phyloP scores from a whole-genome alignment of 2,797 vertebrate genomes.

The Podargus strigoides region DNA sequence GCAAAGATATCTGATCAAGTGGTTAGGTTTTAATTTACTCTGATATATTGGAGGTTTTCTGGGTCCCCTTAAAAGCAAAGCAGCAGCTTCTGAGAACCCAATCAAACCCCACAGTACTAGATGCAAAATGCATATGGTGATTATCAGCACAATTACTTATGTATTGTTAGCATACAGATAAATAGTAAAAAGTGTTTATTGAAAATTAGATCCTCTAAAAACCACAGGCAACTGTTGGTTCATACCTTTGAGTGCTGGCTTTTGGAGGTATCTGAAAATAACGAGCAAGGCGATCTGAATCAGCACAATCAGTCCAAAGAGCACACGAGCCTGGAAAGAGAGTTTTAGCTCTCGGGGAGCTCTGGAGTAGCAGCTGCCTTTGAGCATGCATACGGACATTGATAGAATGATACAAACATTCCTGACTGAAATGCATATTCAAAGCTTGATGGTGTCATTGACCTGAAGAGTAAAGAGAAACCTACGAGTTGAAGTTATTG shows the following conservation, averaged over 20 bases:
- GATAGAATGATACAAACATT: background rate
- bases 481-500: background rate
- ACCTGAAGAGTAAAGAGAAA: background rate
- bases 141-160: background rate
- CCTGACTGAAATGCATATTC: background rate
- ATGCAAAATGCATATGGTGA: background rate
- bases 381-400: background rate
- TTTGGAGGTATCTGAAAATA: conserved; percentile 78
- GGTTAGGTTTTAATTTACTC: background rate
- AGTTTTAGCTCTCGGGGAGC: background rate
- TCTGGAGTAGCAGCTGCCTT: background rate
- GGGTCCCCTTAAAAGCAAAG: background rate
- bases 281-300: conserved; percentile 82
- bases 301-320: conserved; percentile 80
- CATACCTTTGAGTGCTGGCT: conserved; percentile 82
- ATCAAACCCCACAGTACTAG: background rate
- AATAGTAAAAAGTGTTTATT: background rate
- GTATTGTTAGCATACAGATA: background rate
- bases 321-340: conserved; percentile 73
- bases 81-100: background rate
- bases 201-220: background rate
- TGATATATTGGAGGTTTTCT: background rate
- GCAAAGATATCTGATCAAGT: background rate
- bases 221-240: background rate
- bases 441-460: background rate